Evolutionary conservation across 2,888 invertebrate genomes (phyloP), one percentile per base, ranked within the genome.

Genomic region (Seira ritae): DNA sequence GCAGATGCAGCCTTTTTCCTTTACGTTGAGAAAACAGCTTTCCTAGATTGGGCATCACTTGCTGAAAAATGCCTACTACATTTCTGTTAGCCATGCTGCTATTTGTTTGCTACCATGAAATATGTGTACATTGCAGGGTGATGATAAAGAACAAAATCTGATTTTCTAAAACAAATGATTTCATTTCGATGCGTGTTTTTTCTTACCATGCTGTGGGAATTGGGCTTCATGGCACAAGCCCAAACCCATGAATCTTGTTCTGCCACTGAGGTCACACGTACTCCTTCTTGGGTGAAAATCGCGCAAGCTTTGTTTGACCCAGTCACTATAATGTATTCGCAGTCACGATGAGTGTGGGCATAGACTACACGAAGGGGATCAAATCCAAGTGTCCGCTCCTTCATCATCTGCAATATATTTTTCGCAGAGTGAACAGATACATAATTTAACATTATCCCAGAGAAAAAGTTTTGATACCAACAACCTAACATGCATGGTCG

Each of bases 161-260:
- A 55, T 55, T n/a, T 55, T 55, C 55, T n/a, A 55, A 17, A 55
- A 55, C n/a, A 55, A 55, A 55, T 55, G 22, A 20, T 62, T 31
- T 31, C 31, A 31, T 31, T 4, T 62, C 12, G 20, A 62, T 62
- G 62, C 20, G 20, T 62, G 12, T 55, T 42, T 37, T 69, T 24
- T 92, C 93, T 90, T 91, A 95, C 95, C 90, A 95, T 92, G 90
- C 93, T 94, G 86, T 94, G 94, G 8, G 95, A 94, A 89, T 93
- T 93, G 0, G 96, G 96, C 91, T 95, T 94, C 60, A 95, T 92
- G n/a, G 94, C 94, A 89, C 95, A 94, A 85, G 94, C 94, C 97
- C 97, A 97, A 55, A 97, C 93, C 97, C 97, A 97, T 0, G 95
- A 94, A 87, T 94, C 94, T 86, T 93, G 92, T 87, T 95, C 95